These are phyloP conservation scores for Sebastes iracundus DNA, from an alignment of 2,797 vertebrate species.

Conservation along the genomic window DNA sequence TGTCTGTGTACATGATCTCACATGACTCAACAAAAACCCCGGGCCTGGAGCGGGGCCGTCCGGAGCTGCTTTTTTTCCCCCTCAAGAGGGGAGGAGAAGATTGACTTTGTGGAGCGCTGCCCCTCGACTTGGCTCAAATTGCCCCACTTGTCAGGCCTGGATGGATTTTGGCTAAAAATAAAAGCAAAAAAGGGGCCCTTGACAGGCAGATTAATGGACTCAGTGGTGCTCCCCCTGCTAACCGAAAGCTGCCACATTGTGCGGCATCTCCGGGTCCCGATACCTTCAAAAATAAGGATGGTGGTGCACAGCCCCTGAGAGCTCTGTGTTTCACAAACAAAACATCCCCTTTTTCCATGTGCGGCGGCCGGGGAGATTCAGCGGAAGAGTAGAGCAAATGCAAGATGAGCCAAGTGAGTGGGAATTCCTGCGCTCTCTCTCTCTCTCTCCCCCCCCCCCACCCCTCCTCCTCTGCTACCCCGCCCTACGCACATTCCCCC, in stretches of 20 bases:
- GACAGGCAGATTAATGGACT: conserved; percentile 91
- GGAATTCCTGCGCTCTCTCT: conserved; percentile 63
- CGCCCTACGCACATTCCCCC: conserved; percentile 53
- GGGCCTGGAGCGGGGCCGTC: conserved; percentile 84
- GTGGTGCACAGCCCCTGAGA: conserved; percentile 21
- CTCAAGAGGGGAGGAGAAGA: conserved; percentile 86
- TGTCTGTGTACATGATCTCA: conserved; percentile 95
- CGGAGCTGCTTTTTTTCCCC: conserved; percentile 77
- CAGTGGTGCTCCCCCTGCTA: conserved; percentile 72
- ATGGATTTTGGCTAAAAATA: conserved; percentile 96
- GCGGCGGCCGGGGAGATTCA: conserved; percentile 3
- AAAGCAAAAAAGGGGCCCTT: conserved; percentile 85
- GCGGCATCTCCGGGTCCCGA: conserved; percentile 73
- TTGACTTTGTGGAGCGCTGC: conserved; percentile 87
- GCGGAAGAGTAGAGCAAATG: conserved; percentile 39
- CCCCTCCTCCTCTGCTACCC: conserved; percentile 2
- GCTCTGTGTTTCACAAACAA: conserved; percentile 58
- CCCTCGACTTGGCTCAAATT: conserved; percentile 90
- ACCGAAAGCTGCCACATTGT: conserved; percentile 12
- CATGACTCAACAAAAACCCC: conserved; percentile 98
- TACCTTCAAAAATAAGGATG: conserved; percentile 71
- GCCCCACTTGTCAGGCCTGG: conserved; percentile 91
- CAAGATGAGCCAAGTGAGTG: conserved; percentile 62
- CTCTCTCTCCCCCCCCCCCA: not conserved
- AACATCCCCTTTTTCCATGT: conserved; percentile 52